These are phyloP conservation scores for Myodes glareolus DNA, from an alignment of 2,113 vertebrate genomes.

Conservation along the genomic window DNA sequence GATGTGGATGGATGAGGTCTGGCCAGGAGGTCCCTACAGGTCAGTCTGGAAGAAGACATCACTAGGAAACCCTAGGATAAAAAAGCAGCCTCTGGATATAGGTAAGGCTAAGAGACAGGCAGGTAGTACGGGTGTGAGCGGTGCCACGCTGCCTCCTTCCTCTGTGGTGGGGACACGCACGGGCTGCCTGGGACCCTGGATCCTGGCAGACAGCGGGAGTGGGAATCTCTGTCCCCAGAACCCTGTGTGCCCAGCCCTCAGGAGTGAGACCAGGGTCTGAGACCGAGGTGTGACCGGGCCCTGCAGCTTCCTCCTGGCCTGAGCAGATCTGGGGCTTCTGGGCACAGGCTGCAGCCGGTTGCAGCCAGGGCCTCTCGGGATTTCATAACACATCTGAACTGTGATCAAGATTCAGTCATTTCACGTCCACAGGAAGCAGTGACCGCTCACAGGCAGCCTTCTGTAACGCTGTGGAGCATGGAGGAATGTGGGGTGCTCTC, in stretches of 20 bases:
- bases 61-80: background rate
- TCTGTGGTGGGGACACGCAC: background rate
- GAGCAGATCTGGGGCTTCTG: background rate
- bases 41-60: background rate
- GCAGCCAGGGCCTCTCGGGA: background rate
- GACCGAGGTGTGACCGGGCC: background rate
- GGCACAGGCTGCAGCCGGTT: background rate
- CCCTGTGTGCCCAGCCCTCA: background rate
- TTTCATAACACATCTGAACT: background rate
- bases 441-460: background rate
- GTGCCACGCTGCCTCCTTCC: fast-evolving
- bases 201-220: background rate
- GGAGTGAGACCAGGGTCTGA: background rate
- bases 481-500: background rate
- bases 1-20: background rate
- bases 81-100: background rate
- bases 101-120: background rate
- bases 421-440: background rate
- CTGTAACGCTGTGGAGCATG: background rate
- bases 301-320: background rate
- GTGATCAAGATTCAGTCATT: background rate
- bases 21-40: background rate
- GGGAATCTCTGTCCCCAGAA: background rate
- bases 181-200: background rate
- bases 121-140: no score